Evolutionary conservation across 23 tunicate species (phyloP).

Genomic region (Diplosoma virens): DNA sequence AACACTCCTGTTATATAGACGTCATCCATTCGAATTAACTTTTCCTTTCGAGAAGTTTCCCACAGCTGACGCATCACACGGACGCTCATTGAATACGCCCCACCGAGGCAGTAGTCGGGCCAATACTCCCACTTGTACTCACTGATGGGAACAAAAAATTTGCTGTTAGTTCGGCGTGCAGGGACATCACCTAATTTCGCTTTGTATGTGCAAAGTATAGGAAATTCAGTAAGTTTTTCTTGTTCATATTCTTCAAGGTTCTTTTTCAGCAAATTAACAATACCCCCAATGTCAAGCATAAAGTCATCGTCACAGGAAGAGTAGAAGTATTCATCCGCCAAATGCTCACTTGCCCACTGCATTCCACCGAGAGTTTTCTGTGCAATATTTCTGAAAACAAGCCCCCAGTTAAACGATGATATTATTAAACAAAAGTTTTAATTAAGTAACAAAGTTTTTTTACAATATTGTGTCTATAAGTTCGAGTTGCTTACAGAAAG

Average conservation of each 20-base stretch:
- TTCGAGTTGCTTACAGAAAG: too few relatives aligned
- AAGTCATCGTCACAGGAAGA: conserved; percentile 23
- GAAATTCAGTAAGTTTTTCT: conserved; percentile 1
- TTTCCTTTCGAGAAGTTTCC: neutral
- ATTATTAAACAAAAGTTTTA: too few relatives aligned
- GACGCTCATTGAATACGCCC: conserved; percentile 24
- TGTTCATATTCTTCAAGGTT: neutral
- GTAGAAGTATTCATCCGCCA: neutral
- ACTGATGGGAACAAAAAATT: neutral
- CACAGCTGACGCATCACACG: neutral
- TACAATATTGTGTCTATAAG: too few relatives aligned
- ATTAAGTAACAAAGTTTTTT: too few relatives aligned
- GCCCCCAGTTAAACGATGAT: too few relatives aligned
- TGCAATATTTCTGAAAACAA: neutral
- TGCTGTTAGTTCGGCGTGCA: neutral
- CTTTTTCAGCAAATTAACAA: neutral
- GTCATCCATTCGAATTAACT: conserved; percentile 21
- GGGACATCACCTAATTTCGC: neutral
- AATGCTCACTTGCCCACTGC: conserved; percentile 8
- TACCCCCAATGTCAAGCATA: neutral
- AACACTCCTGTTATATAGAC: conserved; percentile 30
- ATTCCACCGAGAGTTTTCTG: conserved; percentile 15
- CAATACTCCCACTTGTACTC: conserved; percentile 14
- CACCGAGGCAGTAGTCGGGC: conserved; percentile 33
- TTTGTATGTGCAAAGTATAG: conserved; percentile 3